Percentiles rank a stretch among this genome's conserved stretches.
Conservation (phyloP, 2,797 vertebrate genomes). For the Phoebastria nigripes region DNA sequence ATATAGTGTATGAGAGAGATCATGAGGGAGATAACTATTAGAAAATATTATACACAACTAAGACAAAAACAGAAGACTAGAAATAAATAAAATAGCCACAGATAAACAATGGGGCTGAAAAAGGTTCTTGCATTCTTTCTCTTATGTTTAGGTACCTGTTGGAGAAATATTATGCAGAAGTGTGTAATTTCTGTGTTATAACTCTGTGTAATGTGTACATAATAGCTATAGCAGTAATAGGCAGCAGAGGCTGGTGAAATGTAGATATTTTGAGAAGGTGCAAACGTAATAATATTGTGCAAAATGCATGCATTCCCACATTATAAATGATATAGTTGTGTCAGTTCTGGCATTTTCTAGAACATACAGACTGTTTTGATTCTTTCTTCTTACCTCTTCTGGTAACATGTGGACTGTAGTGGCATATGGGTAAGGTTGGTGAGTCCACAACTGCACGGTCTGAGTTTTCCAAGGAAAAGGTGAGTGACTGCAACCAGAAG, state of each 20-base stretch:
- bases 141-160: neutral
- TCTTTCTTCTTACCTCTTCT: neutral
- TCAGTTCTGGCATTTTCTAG: neutral
- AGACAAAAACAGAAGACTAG: neutral
- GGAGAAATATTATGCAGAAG: neutral
- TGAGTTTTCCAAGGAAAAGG: neutral
- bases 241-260: neutral
- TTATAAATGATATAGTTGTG: neutral
- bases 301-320: neutral
- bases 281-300: neutral
- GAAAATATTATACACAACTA: neutral
- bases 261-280: neutral
- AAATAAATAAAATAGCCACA: neutral
- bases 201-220: neutral
- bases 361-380: neutral
- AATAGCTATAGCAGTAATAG: neutral
- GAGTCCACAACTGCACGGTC: neutral
- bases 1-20: neutral
- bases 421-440: neutral
- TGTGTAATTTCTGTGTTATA: neutral
- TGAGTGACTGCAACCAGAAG: neutral
- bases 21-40: neutral
- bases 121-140: neutral
- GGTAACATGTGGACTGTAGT: neutral
- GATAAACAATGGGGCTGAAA: neutral